phyloP scores from a whole-genome alignment of 2,888 invertebrate species.

The Rosalia funebris region DNA sequence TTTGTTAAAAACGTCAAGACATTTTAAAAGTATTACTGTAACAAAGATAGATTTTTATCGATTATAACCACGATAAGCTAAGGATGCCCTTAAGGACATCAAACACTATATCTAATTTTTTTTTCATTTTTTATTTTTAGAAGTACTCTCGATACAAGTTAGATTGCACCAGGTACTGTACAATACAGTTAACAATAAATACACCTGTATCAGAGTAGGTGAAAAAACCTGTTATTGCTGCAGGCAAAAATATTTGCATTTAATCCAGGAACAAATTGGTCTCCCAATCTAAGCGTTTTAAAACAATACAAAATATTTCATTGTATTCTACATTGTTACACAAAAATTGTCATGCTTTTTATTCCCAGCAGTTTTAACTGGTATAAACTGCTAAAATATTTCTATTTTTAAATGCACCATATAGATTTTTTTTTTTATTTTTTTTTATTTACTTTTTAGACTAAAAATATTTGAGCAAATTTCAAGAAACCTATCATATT shows the following conservation, averaged over 20 bases:
- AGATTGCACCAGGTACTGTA: conserved; percentile 11
- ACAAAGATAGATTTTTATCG: conserved; percentile 39
- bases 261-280: conserved; percentile 25
- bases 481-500: too few relatives aligned
- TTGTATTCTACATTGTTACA: conserved; percentile 4
- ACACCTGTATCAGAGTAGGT: conserved; percentile 24
- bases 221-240: conserved; percentile 27
- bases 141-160: conserved; percentile 24
- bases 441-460: too few relatives aligned
- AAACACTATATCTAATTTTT: conserved; percentile 32
- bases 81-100: conserved; percentile 25
- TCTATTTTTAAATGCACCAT: too few relatives aligned
- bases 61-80: conserved; percentile 24
- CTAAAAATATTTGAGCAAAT: too few relatives aligned
- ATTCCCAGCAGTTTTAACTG: too few relatives aligned
- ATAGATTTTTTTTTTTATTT: too few relatives aligned
- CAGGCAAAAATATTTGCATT: conserved; percentile 27
- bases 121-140: conserved; percentile 10
- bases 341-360: not conserved
- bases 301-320: conserved; percentile 27
- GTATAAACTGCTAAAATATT: too few relatives aligned
- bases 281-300: conserved; percentile 24
- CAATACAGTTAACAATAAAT: conserved; percentile 24
- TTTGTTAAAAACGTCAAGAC: conserved; percentile 44
- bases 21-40: conserved; percentile 43